Base-by-base conservation (phyloP, 2,888 invertebrate genomes). In the Eucera pruinosa region DNA sequence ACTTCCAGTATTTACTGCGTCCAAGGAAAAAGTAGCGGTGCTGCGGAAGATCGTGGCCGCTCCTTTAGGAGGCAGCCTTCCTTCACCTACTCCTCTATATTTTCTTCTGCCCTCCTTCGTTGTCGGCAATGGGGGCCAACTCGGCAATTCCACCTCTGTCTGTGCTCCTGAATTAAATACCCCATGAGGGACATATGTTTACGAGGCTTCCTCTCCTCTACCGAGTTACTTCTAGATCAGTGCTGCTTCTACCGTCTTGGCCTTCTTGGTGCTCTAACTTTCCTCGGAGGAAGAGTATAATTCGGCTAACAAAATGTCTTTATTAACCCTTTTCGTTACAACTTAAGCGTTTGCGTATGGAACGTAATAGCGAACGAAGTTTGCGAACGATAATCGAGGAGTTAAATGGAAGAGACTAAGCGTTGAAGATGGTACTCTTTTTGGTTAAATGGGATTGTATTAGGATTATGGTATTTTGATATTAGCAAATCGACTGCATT, bases 1-100 rank as follows among this genome's bases (percentile, higher is more conserved):
- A 80, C 82, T 81, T 85, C 70, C 82, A 77, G 81, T 85, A 85
- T 85, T 85, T 85, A 85, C 85, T 82, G 65, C 75, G 74, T 80
- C 80, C 76, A 47, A 67, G 73, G 78, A 83, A 83, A 83, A 82
- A 79, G 78, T 78, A 45, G 52, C 72, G 70, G 67, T 36, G 76
- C 75, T 80, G 76, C 54, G 67, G 74, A 83, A 77, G 79, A 81
- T 79, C 75, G 79, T 74, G 75, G 73, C 74, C 72, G 70, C 71
- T 78, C 74, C 78, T 72, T 84, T 73, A 77, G 54, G 54, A 78
- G 67, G 58, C 61, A 57, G 68, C 71, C 55, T 84, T 72, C 57
- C 69, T 69, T 79, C 78, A 70, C 55, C 57, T 43, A 30, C 76
- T 57, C 70, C 69, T 54, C 54, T 69, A 67, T 55, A 69, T 84